Base-by-base conservation (phyloP, 1,140 invertebrate genomes). In the Pogonus chalceus region DNA sequence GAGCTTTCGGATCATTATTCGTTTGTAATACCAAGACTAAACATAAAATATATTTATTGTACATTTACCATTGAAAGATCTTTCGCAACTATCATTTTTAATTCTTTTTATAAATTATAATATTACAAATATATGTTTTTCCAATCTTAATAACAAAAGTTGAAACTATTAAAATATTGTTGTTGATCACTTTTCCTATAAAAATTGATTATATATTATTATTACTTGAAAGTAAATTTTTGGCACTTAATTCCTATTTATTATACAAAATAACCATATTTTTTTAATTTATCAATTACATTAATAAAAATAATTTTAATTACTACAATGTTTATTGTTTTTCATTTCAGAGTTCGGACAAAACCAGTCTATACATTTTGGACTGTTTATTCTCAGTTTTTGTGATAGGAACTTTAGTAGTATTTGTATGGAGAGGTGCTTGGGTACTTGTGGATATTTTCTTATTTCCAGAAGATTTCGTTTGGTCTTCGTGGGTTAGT, bases 351-450 rank as follows among this genome's bases (percentile, higher is more conserved):
- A 83, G 66, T 78, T 79, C 61, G 74, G 79, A 69, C 78, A 87
- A 69, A 58, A 63, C 80, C 58, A 76, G 78, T 23, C 70, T 88
- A 24, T 91, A 89, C 72, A 77, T 90, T 49, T 66, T 91, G 65
- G 90, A 93, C 73, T 89, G 87, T 65, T 71, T 89, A 39, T 90
- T 92, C 71, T 90, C 87, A 18, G 87, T 92, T 26, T 77, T 84
- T 37, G 78, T 92, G 20, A 82, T 91, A 47, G 88, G 89, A 1
- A 87, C 84, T 0, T 73, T 92, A 52, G 87, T 92, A 21, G 87
- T 92, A 0, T 87, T 89, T 64, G 87, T 89, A 10, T 93, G 90
- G 90, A 75, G 89, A 62, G 89, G 90, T 23, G 76, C 81, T 20
- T 93, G 89, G 88, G 80, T 80, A 4, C 71, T 91, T 37, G 73